These are phyloP conservation scores for Galeopsomyia nigrocyanea DNA, from an alignment of 2,888 invertebrate genomes.

Conservation along the genomic window DNA sequence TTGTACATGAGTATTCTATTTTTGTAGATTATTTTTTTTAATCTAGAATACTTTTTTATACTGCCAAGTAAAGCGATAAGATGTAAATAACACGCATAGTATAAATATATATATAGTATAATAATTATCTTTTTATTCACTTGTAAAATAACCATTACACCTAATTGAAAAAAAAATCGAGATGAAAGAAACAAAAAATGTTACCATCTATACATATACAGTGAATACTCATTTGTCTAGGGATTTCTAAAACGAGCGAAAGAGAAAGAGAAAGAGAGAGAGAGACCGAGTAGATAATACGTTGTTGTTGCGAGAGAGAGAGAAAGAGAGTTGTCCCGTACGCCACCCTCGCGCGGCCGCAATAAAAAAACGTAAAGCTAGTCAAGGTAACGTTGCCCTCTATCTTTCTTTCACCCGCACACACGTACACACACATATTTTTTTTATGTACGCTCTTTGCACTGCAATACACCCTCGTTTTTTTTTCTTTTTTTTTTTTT, in stretches of 20 bases:
- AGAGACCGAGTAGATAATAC: not conserved
- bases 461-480: not conserved
- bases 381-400: slow-evolving; percentile 45
- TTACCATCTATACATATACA: not conserved
- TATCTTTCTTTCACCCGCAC: not conserved
- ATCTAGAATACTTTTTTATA: not conserved
- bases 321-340: slow-evolving; percentile 12
- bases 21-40: slow-evolving; percentile 3
- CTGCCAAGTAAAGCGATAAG: too few relatives aligned
- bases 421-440: not conserved
- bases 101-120: too few relatives aligned
- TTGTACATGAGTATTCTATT: slow-evolving; percentile 5
- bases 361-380: slow-evolving; percentile 38
- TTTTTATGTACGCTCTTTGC: too few relatives aligned
- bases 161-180: slow-evolving; percentile 12
- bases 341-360: slow-evolving; percentile 49
- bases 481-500: not conserved
- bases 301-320: slow-evolving; percentile 2
- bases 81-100: too few relatives aligned
- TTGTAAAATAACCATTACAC: not conserved
- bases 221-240: slow-evolving; percentile 24
- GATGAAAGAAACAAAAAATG: slow-evolving; percentile 4
- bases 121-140: too few relatives aligned
- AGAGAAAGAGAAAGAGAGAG: slow-evolving; percentile 14
- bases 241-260: slow-evolving; percentile 22